A percentile compares a stretch with the other conserved stretches of the same genome.
phyloP scores from a whole-genome alignment of 2,113 vertebrate species.

The Choloepus hoffmanni region DNA sequence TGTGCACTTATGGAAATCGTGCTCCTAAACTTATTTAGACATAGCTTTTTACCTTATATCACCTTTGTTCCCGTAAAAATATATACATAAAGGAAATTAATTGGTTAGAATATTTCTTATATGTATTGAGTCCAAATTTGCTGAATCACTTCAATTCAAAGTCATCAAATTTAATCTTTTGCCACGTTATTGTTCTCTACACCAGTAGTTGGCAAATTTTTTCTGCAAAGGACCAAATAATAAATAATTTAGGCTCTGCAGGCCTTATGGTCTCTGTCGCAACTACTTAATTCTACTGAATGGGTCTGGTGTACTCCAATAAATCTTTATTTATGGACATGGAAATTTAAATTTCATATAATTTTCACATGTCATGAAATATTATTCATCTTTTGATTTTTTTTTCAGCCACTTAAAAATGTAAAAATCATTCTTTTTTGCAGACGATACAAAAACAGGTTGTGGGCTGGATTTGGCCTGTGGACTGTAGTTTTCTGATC shows the following conservation, averaged over 20 bases:
- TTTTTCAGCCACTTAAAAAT: too few species aligned
- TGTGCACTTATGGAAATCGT: not conserved
- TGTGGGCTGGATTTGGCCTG: too few species aligned
- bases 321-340: not conserved
- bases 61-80: not conserved
- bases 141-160: slow-evolving; percentile 16
- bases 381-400: too few species aligned
- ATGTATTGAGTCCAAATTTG: not conserved
- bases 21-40: not conserved
- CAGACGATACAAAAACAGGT: too few species aligned
- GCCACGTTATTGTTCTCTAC: not conserved
- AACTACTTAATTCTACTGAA: not conserved
- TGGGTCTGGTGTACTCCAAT: too few species aligned
- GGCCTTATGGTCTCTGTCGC: too few species aligned
- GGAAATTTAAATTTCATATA: not conserved
- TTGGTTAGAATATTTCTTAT: not conserved
- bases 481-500: not conserved
- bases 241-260: too few species aligned
- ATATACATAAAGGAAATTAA: not conserved
- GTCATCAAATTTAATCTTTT: not conserved
- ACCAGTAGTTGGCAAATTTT: not conserved
- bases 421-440: too few species aligned
- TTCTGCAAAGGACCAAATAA: too few species aligned
- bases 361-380: too few species aligned
- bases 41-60: not conserved